Evolutionary conservation across 2,888 invertebrate genomes (phyloP), one percentile per base, ranked within the genome.

Genomic region (Xestia xanthographa): DNA sequence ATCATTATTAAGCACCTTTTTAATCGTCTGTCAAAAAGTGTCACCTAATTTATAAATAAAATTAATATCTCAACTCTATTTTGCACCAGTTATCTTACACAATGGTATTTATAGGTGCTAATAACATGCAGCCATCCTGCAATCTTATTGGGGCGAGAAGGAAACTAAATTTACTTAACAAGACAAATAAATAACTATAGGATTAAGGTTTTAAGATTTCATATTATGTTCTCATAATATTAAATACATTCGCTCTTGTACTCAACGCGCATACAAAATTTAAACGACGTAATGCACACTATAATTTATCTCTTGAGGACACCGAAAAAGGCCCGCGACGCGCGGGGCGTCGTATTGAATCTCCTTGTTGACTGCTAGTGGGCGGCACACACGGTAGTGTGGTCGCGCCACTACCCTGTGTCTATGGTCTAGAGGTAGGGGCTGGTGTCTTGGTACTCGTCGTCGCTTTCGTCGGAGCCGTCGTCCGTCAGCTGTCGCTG

Each of bases 401-500:
- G 89, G 72, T 69, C 83, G 78, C 85, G 76, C 83, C 84, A 82
- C 79, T 65, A 77, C 34, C 58, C 34, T 12, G 45, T 29, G 79
- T 34, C 65, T 77, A n/a, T 58, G 80, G 84, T 89, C 94, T 95
- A 95, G 79, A 94, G 95, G 88, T 95, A 96, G 78, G 95, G 94
- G 92, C 92, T 95, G 90, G 96, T 95, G 92, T 96, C 96, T 79
- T 96, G 94, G 90, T 94, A 95, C 74, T 96, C 96, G 80, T 96
- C 96, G 84, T 96, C 96, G 90, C 93, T 93, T 89, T 94, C 91
- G 66, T 93, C 96, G 22, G 95, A 95, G 88, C 95, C 95, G 91
- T 96, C 96, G 93, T 96, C 95, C 34, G 96, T 96, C 93, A 96
- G 92, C 94, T 95, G 95, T 86, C 96, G 96, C 89, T 94, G 95